Evolutionary conservation across 2,888 invertebrate genomes (phyloP).

Genomic region (Stratiomys singularior): DNA sequence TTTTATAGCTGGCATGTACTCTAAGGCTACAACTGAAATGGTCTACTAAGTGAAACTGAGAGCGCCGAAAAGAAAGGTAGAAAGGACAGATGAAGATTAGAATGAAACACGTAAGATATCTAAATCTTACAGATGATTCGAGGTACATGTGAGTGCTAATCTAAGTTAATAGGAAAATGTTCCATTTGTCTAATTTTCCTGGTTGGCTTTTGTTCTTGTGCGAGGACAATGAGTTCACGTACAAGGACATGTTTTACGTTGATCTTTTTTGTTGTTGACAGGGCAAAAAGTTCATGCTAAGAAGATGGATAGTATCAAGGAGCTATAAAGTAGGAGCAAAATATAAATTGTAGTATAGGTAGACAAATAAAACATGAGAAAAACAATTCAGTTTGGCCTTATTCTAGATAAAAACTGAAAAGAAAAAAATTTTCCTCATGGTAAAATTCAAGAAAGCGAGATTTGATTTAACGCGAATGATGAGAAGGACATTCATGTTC

Average conservation of each 20-base stretch:
- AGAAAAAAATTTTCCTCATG: too few species aligned
- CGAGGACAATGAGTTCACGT: not conserved
- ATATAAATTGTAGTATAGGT: too few species aligned
- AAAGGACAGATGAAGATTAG: not conserved
- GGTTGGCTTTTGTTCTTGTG: not conserved
- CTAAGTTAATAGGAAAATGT: not conserved
- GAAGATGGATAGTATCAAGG: too few species aligned
- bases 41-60: not conserved
- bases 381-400: too few species aligned
- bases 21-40: not conserved
- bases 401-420: too few species aligned
- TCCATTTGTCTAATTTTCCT: not conserved
- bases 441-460: too few species aligned
- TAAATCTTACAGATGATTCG: not conserved
- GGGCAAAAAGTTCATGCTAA: too few species aligned
- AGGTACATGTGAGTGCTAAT: not conserved
- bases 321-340: too few species aligned
- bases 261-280: too few species aligned
- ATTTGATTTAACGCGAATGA: too few species aligned
- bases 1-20: not conserved
- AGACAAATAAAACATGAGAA: too few species aligned
- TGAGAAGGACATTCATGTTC: too few species aligned
- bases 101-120: constrained; percentile 1
- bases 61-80: not conserved
- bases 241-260: not conserved